Base-by-base conservation (phyloP, 2,888 invertebrate species). In the Sarcophaga subvicina region DNA sequence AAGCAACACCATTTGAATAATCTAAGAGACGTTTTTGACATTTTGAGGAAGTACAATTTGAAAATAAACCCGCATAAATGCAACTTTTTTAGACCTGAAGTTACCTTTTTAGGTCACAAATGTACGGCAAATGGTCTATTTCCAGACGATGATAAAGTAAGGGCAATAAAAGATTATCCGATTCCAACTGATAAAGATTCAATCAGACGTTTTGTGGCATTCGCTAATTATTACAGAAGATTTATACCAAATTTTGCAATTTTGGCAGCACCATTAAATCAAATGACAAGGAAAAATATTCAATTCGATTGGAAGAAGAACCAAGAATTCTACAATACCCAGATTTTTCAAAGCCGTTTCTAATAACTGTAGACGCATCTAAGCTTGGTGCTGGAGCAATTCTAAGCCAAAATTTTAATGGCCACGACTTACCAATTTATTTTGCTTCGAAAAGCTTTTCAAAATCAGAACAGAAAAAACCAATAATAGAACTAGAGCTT, bases 41-140 rank as follows among this genome's bases (percentile, higher is more conserved):
- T 66, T 22, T 80, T 70, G 14, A 67, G 73, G 47, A 80, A 67
- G 77, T 66, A 20, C 14, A 83, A 80, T 67, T 63, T 82, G 11
- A 82, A 80, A 75, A 27, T 87, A 3, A 73, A 80, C 62, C 83
- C 83, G 27, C 8, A 70, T 49, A 86, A 86, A 77, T 83, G 81
- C 49, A 79, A 75, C 14, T 87, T 84, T 75, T 69, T 84, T 17
- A 62, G 64, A 37, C 77, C 63, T 3, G 79, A 87, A 70, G 81
- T 82, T 17, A 82, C 70, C 11, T 86, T 87, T 67, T 45, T 83
- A 14, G 83, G 80, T 0, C 78, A 83, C 49, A 81, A 78, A 70
- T 87, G 81, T 60, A 76, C 83, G 14, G 60, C 78, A 27, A 77
- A 73, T n/a, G 83, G 76, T n/a, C 69, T 86, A 17, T 76, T 86